These are phyloP conservation scores for Macropus fuliginosus DNA, from an alignment of 2,797 vertebrate genomes.

Conservation along the genomic window DNA sequence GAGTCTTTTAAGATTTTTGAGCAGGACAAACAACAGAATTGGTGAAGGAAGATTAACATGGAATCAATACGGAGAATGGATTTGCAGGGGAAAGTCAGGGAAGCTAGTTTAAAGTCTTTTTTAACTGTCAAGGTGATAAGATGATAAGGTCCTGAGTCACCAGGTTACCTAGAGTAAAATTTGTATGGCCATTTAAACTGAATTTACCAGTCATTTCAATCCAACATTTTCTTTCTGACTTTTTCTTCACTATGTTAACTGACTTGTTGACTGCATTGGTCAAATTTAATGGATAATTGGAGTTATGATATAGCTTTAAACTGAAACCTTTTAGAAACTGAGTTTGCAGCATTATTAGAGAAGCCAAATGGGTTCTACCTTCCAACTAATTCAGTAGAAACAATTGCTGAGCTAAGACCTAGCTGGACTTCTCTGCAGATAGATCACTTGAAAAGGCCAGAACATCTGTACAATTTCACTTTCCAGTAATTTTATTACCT, in stretches of 20 bases:
- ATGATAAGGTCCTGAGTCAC: not conserved
- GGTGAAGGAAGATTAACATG: not conserved
- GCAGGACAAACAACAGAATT: not conserved
- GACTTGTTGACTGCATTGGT: not conserved
- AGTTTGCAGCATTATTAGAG: not conserved
- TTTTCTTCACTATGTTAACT: not conserved
- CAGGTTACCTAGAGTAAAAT: not conserved
- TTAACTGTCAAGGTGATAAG: not conserved
- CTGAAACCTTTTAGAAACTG: not conserved
- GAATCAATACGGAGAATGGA: not conserved
- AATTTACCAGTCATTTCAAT: constrained; percentile 14
- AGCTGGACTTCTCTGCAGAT: constrained; percentile 3
- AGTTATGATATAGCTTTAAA: not conserved
- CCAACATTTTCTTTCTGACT: not conserved
- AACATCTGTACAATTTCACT: constrained; percentile 65
- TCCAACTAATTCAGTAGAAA: not conserved
- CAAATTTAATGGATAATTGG: not conserved
- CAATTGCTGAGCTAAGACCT: constrained; percentile 20
- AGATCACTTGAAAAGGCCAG: constrained; percentile 27
- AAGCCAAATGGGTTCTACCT: not conserved
- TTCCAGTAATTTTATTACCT: constrained; percentile 71
- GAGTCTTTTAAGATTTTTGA: not conserved
- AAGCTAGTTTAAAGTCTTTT: not conserved
- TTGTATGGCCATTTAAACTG: not conserved
- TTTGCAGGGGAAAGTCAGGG: not conserved